Evolutionary conservation across 2,113 vertebrate genomes (phyloP), one percentile per base, ranked within the genome.

Genomic region (Entomyzon cyanotis): DNA sequence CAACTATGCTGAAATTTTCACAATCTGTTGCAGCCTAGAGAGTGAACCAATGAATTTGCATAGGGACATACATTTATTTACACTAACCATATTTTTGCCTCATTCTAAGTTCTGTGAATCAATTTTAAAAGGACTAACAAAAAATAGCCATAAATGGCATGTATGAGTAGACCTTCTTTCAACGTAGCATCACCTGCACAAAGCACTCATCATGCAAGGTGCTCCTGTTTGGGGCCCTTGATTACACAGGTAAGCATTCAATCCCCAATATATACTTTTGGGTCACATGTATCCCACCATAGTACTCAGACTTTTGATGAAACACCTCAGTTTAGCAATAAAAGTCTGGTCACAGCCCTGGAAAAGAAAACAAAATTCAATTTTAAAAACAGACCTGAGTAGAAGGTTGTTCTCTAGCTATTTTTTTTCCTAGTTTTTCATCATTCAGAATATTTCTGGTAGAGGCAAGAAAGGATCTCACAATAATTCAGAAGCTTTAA

Each of bases 361-460:
- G 15, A 83, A 21, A 81, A 77, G 67, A 85, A 87, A 95, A 49
- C 65, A 85, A 94, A 94, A 84, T 73, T 91, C 67, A 64, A 8
- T 97, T 96, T 95, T 87, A 92, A 86, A 96, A 97, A 64, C 39
- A 89, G 71, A 80, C 50, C 53, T 42, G 46, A 42, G 55, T 30
- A 96, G 79, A 96, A 95, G 56, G 52, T 97, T 93, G 87, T 90
- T 95, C 39, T 71, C 59, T 91, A 87, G 73, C 70, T 87, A 94
- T 93, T 64, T 73, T 92, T 93, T 95, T 94, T 75, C 7, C 52
- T 92, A 53, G 53, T 64, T 94, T 90, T 93, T 96, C 89, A 81
- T 87, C 92, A 84, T 93, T 95, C 71, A 78, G 91, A 94, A 85
- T 87, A 95, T 87, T 93, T 95, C 76, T 91, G 92, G 84, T 73